phyloP scores from a whole-genome alignment of 2,113 vertebrate species.

The Pampusana beccarii region DNA sequence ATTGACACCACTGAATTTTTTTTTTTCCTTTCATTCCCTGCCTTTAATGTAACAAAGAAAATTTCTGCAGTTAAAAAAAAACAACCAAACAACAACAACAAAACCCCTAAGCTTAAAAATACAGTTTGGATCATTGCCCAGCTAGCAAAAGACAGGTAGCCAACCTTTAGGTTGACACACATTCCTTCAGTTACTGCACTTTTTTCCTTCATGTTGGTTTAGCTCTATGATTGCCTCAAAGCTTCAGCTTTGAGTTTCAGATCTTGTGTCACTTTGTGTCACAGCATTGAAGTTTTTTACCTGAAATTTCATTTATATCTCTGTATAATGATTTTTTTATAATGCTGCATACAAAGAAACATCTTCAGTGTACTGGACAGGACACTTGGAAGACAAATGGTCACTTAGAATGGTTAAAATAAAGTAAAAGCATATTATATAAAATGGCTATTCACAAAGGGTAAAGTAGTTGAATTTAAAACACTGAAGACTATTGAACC shows the following conservation, averaged over 20 bases:
- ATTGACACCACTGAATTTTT: neutral
- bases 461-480: conserved; percentile 54
- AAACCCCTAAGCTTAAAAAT: neutral
- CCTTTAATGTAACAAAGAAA: neutral
- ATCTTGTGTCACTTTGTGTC: neutral
- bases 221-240: neutral
- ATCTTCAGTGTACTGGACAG: conserved; percentile 14
- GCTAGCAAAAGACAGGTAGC: neutral
- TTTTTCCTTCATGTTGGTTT: neutral
- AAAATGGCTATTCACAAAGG: conserved; percentile 41
- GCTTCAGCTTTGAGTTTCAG: neutral
- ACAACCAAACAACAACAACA: too few relatives aligned
- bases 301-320: neutral
- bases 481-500: conserved; percentile 22
- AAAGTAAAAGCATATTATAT: conserved; percentile 43
- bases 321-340: conserved; percentile 2
- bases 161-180: neutral
- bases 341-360: neutral
- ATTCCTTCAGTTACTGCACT: neutral
- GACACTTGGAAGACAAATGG: conserved; percentile 54
- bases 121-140: neutral
- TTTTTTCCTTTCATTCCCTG: neutral
- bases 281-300: neutral
- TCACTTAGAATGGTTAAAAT: conserved; percentile 45
- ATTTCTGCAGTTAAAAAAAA: neutral